Evolutionary conservation across 2,113 vertebrate genomes (phyloP), one percentile per base, ranked within the genome.

Genomic region (Prunella himalayana): DNA sequence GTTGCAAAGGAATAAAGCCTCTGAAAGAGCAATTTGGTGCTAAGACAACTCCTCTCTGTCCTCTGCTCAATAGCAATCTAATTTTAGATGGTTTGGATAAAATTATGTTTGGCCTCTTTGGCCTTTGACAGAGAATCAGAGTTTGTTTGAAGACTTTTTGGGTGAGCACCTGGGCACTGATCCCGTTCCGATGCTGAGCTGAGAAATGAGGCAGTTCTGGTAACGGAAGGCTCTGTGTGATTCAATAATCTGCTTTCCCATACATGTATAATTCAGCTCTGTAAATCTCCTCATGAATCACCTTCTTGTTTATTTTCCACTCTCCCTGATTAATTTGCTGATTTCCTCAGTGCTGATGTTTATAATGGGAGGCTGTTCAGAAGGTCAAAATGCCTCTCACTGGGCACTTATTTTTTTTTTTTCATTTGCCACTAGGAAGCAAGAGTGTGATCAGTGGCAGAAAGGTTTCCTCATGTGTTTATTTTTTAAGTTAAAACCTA

Each of bases 281-380:
- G 3, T 70, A 90, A 96, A 96, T 83, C 85, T 91, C 66, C 50
- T 44, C 79, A n/a, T 96, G 90, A 96, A 95, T 90, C 90, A 92
- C 76, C 60, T 70, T 77, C 68, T 93, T 90, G 85, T 93, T 97
- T 93, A 63, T 87, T 91, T 92, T 83, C 71, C 28, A n/a, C 47
- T 75, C n/a, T 75, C 44, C 53, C 71, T 82, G 60, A 88, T 92
- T 93, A 92, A 88, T 90, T 95, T 64, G 47, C 76, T 68, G 86
- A 81, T 82, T 93, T 93, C 72, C 72, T 90, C 37, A 66, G 64
- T 70, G 51, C 37, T 18, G 4, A 44, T 75, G 24, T 56, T 94
- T 3, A 1, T 78, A 91, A 71, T 53, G 37, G 65, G 39, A 81
- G 44, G 57, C 61, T 91, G 63, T 72, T 91, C 57, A 61, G 65